A percentile compares a stretch with the other conserved stretches of the same genome.
These are phyloP conservation scores for Lamellibrachia luymesi DNA, from an alignment of 1,140 invertebrate species.

Conservation along the genomic window DNA sequence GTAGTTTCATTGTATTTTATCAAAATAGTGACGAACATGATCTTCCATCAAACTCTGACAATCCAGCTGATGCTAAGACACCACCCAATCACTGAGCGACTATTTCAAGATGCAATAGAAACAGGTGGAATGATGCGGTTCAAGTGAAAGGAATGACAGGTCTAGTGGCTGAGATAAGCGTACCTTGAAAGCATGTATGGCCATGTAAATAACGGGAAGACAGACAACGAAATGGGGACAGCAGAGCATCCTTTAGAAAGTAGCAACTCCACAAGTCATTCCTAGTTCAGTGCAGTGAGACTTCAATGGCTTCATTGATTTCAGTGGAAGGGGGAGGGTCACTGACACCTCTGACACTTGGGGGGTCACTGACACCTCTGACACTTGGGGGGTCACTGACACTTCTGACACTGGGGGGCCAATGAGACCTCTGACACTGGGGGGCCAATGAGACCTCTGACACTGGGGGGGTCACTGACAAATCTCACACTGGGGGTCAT, in stretches of 20 bases:
- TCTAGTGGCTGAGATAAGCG: background rate
- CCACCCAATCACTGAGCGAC: background rate
- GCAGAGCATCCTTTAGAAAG: background rate
- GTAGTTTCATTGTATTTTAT: background rate
- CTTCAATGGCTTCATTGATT: background rate
- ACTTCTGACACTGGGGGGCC: too few species aligned
- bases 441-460: background rate
- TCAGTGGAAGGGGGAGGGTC: background rate
- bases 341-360: background rate
- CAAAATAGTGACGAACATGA: background rate
- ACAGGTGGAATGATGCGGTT: background rate
- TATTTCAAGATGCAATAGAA: background rate
- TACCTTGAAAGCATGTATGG: background rate
- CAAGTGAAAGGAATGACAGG: background rate
- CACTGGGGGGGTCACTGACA: background rate
- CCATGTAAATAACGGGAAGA: background rate
- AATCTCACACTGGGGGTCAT: too few species aligned
- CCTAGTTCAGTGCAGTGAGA: background rate
- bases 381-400: too few species aligned
- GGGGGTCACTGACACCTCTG: too few species aligned
- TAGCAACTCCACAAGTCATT: background rate
- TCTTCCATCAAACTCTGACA: background rate
- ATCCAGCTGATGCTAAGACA: background rate
- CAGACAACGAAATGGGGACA: background rate
- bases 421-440: too few species aligned